Evolutionary conservation across 2,888 invertebrate species (phyloP).

Genomic region (Minunthozetes semirufus): DNA sequence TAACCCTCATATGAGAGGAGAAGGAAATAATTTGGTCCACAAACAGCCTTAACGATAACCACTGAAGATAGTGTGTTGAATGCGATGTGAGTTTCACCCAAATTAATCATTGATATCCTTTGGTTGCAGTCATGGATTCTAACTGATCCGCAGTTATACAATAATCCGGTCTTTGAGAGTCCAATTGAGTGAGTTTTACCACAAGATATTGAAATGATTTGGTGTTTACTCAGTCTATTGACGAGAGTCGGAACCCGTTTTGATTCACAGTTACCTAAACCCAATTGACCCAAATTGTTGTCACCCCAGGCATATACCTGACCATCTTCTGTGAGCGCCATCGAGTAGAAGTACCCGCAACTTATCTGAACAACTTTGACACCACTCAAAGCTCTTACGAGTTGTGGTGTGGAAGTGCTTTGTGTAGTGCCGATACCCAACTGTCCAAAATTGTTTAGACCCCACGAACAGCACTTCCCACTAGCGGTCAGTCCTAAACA

Average conservation of each 20-base stretch:
- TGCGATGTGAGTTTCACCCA: neutral
- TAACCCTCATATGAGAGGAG: neutral
- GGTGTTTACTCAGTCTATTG: too few species aligned
- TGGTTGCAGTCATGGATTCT: too few species aligned
- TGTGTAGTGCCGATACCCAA: constrained; percentile 9
- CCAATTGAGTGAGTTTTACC: neutral
- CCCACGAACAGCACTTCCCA: constrained; percentile 21
- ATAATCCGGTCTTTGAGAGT: neutral
- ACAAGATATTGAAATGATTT: neutral
- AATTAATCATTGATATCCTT: too few species aligned
- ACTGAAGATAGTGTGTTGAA: neutral
- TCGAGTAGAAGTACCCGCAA: neutral
- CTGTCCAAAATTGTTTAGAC: neutral
- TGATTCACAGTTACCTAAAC: neutral
- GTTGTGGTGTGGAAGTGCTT: neutral
- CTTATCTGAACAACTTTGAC: neutral
- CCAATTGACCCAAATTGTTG: neutral
- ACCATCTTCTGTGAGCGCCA: neutral
- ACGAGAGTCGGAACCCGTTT: too few species aligned
- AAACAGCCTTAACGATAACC: neutral
- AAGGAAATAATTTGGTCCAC: neutral
- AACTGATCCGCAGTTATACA: neutral
- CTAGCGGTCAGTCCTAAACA: neutral
- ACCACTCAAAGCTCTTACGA: neutral
- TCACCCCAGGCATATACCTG: neutral